Conservation (phyloP, 2,113 vertebrate species). For the Etia nguti region DNA sequence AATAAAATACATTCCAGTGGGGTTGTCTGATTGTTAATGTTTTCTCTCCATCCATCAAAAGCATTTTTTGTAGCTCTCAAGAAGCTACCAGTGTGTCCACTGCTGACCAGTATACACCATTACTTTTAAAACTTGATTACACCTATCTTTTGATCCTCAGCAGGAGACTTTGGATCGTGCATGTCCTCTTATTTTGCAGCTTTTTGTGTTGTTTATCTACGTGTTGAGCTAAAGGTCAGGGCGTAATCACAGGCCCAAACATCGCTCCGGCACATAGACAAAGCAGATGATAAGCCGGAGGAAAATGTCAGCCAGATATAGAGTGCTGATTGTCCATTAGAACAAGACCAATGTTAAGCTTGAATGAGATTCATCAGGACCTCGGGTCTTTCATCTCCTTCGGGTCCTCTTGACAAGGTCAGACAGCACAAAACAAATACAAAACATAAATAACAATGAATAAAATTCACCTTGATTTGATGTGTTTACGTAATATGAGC, state of each 20-base stretch:
- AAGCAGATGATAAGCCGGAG: slow-evolving; percentile 55
- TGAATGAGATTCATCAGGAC: slow-evolving; percentile 39
- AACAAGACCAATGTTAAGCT: slow-evolving; percentile 29
- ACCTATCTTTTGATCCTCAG: not conserved
- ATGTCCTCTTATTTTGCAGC: not conserved
- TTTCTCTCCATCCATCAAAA: not conserved
- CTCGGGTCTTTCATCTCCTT: slow-evolving; percentile 3
- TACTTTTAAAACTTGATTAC: not conserved
- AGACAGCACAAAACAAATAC: slow-evolving; percentile 6
- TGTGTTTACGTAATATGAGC: not conserved
- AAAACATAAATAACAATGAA: not conserved
- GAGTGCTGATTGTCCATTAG: slow-evolving; percentile 62
- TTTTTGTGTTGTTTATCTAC: slow-evolving; percentile 56
- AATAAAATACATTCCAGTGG: not conserved
- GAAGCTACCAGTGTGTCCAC: not conserved
- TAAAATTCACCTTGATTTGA: not conserved
- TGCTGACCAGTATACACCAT: not conserved
- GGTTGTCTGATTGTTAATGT: not conserved
- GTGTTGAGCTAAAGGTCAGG: slow-evolving; percentile 61
- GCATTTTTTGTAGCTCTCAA: not conserved
- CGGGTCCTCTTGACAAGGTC: slow-evolving; percentile 37
- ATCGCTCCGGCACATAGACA: slow-evolving; percentile 47
- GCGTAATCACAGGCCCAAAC: slow-evolving; percentile 60
- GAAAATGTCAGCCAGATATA: slow-evolving; percentile 72
- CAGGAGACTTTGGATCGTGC: not conserved